Evolutionary conservation across 2,888 invertebrate species (phyloP).

Genomic region (Apamea monoglypha): DNA sequence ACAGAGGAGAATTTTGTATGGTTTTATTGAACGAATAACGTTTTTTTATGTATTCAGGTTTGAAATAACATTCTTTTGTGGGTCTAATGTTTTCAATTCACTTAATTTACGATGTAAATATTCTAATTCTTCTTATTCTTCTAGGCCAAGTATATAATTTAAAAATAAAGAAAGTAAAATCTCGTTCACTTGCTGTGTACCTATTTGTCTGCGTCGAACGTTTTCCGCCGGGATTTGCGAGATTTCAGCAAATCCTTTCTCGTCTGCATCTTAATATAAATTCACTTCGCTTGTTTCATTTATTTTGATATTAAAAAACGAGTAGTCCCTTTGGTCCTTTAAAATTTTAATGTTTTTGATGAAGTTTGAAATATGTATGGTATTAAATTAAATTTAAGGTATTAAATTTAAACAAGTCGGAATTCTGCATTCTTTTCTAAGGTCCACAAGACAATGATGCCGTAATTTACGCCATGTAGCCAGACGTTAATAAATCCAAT

Average conservation of each 20-base stretch:
- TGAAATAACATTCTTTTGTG: conserved; percentile 1
- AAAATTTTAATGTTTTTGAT: not conserved
- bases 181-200: conserved; percentile 8
- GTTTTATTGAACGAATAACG: conserved; percentile 26
- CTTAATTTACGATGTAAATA: not conserved
- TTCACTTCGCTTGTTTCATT: conserved; percentile 10
- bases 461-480: too few relatives aligned
- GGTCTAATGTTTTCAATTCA: not conserved
- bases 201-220: conserved; percentile 31
- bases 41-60: conserved; percentile 4
- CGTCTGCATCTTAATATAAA: conserved; percentile 40
- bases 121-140: too few relatives aligned
- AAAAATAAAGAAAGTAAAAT: conserved; percentile 10
- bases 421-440: not conserved
- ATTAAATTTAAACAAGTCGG: not conserved
- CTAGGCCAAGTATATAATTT: not conserved
- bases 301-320: not conserved
- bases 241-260: conserved; percentile 42
- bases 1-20: conserved; percentile 32
- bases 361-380: not conserved
- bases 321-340: not conserved
- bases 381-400: too few relatives aligned
- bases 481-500: not conserved
- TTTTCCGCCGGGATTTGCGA: conserved; percentile 35
- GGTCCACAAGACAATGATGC: not conserved